Conservation (phyloP, 2,113 vertebrate species). For the Noturus placidus region DNA sequence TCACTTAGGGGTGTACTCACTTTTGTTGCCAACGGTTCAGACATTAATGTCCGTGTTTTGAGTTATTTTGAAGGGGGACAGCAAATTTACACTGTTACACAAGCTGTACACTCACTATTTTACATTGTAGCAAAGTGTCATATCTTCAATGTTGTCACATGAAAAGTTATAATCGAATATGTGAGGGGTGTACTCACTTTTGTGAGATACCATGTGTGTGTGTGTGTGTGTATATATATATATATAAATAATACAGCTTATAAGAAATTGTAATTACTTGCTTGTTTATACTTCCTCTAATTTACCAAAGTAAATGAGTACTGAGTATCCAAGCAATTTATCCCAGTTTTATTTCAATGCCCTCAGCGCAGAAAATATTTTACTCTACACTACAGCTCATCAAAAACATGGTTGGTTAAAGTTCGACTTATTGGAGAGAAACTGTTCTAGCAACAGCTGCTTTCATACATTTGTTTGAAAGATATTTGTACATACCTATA, state of each 20-base stretch:
- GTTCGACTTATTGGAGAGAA: neutral
- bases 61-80: too few species aligned
- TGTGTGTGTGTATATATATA: too few species aligned
- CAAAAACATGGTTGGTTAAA: neutral
- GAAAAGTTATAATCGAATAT: too few species aligned
- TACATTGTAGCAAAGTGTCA: too few species aligned
- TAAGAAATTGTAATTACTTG: neutral
- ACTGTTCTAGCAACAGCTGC: slow-evolving; percentile 9
- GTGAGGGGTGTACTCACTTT: too few species aligned
- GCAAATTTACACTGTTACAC: too few species aligned
- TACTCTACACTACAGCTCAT: neutral
- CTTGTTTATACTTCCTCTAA: neutral
- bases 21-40: too few species aligned
- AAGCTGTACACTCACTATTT: too few species aligned
- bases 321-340: neutral
- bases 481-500: slow-evolving; percentile 61
- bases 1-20: too few species aligned
- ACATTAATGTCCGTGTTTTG: too few species aligned
- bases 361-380: neutral
- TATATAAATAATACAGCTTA: neutral
- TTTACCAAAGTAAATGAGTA: neutral
- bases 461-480: slow-evolving; percentile 47
- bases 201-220: too few species aligned
- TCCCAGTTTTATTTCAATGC: slow-evolving; percentile 46
- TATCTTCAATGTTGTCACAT: too few species aligned